Conservation (phyloP, 2,888 invertebrate species). For the Diachrysia chrysitis region DNA sequence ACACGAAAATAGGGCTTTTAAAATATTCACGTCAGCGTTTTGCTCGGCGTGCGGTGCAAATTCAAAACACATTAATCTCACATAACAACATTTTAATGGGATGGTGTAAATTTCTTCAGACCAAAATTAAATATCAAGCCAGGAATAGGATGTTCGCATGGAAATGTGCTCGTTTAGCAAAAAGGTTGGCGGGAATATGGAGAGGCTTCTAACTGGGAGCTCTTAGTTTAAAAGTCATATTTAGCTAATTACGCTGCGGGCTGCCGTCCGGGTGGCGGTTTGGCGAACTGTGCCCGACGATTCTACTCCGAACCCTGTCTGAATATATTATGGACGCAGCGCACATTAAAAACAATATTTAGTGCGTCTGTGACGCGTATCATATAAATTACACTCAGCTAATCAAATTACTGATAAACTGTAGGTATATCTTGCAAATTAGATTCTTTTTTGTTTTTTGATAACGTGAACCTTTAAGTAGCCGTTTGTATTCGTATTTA, state of each 20-base stretch:
- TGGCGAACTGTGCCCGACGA: constrained; percentile 66
- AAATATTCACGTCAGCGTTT: constrained; percentile 60
- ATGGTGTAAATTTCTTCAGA: constrained; percentile 71
- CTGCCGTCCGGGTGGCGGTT: constrained; percentile 70
- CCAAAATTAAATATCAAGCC: constrained; percentile 68
- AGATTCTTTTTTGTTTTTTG: constrained; percentile 35
- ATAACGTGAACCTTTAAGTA: constrained; percentile 18
- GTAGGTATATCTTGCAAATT: constrained; percentile 41
- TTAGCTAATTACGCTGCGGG: constrained; percentile 83
- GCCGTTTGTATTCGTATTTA: constrained; percentile 29
- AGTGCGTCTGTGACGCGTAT: constrained; percentile 54
- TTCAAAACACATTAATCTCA: constrained; percentile 67
- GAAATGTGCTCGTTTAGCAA: constrained; percentile 73
- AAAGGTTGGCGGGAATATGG: constrained; percentile 73
- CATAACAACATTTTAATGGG: constrained; percentile 72
- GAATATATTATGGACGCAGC: constrained; percentile 67
- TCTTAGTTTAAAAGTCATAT: constrained; percentile 86
- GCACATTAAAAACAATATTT: constrained; percentile 63
- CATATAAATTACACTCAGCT: constrained; percentile 58
- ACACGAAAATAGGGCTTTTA: constrained; percentile 41
- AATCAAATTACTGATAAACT: constrained; percentile 53
- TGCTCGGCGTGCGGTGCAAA: constrained; percentile 48
- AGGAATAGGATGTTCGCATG: constrained; percentile 67
- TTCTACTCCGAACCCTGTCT: constrained; percentile 69
- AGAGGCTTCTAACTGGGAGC: constrained; percentile 72